Evolutionary conservation across 2,888 invertebrate genomes (phyloP).

Genomic region (Anaspis maculata): DNA sequence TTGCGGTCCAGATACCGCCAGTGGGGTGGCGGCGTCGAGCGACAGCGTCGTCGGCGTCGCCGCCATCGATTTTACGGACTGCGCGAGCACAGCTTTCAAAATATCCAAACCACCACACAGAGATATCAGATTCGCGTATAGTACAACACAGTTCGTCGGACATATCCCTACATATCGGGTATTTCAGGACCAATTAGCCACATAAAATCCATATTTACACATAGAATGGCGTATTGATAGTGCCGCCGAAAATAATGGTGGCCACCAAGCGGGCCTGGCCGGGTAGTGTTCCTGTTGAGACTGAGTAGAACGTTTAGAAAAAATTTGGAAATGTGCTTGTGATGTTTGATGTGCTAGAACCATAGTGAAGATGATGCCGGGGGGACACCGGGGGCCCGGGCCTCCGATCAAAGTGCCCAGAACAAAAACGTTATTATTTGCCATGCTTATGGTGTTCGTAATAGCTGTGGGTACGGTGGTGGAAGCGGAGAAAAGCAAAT

Average conservation of each 20-base stretch:
- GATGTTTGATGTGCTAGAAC: too few relatives aligned
- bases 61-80: slow-evolving; percentile 35
- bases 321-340: too few relatives aligned
- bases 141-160: slow-evolving; percentile 26
- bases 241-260: too few relatives aligned
- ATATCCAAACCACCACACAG: slow-evolving; percentile 36
- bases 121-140: slow-evolving; percentile 27
- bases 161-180: too few relatives aligned
- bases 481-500: slow-evolving; percentile 36
- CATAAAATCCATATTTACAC: too few relatives aligned
- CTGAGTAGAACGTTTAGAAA: too few relatives aligned
- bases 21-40: too few relatives aligned
- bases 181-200: too few relatives aligned
- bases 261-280: too few relatives aligned
- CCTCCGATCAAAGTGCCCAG: slow-evolving; percentile 30
- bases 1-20: slow-evolving; percentile 17
- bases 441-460: too few relatives aligned
- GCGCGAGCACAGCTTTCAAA: slow-evolving; percentile 34
- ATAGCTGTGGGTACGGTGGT: slow-evolving; percentile 23
- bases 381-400: slow-evolving; percentile 31
- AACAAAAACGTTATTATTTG: slow-evolving; percentile 24
- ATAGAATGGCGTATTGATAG: too few relatives aligned
- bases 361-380: slow-evolving; percentile 25
- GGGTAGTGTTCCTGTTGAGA: too few relatives aligned
- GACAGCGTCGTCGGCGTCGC: slow-evolving; percentile 25